Evolutionary conservation across 2,113 vertebrate species (phyloP).

Genomic region (Cyprinus carpio): DNA sequence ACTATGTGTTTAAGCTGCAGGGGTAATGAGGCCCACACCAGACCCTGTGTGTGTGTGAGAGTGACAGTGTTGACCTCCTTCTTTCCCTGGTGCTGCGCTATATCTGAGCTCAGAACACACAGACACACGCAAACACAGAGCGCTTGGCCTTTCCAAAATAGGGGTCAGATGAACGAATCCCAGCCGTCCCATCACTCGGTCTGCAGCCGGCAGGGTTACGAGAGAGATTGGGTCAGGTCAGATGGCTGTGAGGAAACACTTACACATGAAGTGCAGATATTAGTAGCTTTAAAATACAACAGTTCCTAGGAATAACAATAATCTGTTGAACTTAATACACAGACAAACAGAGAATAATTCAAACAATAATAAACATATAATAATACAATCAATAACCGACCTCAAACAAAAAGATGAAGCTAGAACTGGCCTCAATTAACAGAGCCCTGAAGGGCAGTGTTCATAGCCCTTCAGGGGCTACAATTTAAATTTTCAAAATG

Average conservation of each 20-base stretch:
- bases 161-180: constrained; percentile 34
- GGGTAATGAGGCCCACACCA: constrained; percentile 22
- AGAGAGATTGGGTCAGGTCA: constrained; percentile 12
- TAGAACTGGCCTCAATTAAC: too few relatives aligned
- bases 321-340: background rate
- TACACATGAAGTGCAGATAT: background rate
- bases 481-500: too few relatives aligned
- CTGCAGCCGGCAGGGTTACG: constrained; percentile 23
- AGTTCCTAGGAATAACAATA: background rate
- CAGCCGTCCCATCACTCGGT: constrained; percentile 10
- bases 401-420: too few relatives aligned
- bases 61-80: constrained; percentile 40
- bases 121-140: background rate
- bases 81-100: background rate
- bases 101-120: constrained; percentile 19
- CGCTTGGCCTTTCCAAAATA: constrained; percentile 43
- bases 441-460: too few relatives aligned
- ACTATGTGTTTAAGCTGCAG: constrained; percentile 18
- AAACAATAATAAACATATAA: background rate
- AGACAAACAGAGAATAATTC: background rate
- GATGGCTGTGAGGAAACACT: background rate
- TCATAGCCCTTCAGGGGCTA: too few relatives aligned
- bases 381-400: background rate
- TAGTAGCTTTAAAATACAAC: background rate
- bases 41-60: constrained; percentile 17